Evolutionary conservation across 23 tunicate species (phyloP).

Genomic region (Botrylloides violaceus): DNA sequence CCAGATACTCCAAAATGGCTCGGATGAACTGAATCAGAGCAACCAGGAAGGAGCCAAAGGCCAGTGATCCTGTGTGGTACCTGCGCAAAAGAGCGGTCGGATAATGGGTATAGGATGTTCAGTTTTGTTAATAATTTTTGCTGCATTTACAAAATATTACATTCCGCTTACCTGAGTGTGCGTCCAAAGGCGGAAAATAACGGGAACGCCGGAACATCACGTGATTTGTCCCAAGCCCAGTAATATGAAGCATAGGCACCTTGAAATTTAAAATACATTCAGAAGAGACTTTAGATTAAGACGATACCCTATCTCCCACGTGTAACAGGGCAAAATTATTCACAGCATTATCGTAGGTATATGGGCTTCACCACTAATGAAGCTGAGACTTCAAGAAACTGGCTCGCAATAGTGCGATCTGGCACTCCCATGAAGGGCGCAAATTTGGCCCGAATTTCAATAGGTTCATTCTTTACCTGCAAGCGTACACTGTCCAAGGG

Average conservation of each 20-base stretch:
- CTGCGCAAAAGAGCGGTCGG: conserved; percentile 16
- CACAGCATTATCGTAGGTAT: too few relatives aligned
- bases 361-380: too few relatives aligned
- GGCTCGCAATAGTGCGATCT: too few relatives aligned
- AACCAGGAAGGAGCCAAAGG: conserved; percentile 81
- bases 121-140: neutral
- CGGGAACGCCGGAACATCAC: conserved; percentile 68
- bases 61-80: conserved; percentile 97
- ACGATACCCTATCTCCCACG: too few relatives aligned
- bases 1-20: conserved; percentile 60
- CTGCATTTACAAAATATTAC: neutral
- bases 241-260: conserved; percentile 90
- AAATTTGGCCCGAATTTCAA: too few relatives aligned
- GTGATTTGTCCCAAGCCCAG: conserved; percentile 78
- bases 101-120: neutral
- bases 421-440: too few relatives aligned
- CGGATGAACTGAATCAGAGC: conserved; percentile 81
- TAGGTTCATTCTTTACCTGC: too few relatives aligned
- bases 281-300: too few relatives aligned
- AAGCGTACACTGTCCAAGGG: conserved; percentile 72
- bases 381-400: too few relatives aligned
- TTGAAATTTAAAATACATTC: conserved; percentile 4
- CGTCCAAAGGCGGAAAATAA: conserved; percentile 80
- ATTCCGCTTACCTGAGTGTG: conserved; percentile 49
- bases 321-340: too few relatives aligned